phyloP scores from a whole-genome alignment of 2,797 vertebrate species.

The Cyclura pinguis region DNA sequence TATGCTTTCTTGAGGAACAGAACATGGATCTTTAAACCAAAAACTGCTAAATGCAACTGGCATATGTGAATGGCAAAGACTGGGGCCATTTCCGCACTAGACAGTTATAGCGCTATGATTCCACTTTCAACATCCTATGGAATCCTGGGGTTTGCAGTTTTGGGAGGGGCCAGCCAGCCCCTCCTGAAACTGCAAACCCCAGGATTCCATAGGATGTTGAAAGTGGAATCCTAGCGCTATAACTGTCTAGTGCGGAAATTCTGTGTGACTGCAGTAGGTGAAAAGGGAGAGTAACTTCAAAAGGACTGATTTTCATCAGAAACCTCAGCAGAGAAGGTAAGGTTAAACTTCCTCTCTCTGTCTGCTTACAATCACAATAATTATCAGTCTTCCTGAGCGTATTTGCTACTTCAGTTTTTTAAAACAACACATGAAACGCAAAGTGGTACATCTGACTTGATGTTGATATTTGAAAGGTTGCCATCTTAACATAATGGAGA shows the following conservation, averaged over 20 bases:
- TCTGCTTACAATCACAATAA: background rate
- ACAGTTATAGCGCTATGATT: no score
- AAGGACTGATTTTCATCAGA: background rate
- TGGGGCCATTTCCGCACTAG: no score
- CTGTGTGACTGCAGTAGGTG: background rate
- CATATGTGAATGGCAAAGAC: background rate
- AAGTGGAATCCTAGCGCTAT: no score
- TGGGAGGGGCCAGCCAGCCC: no score
- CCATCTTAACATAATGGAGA: constrained; percentile 40
- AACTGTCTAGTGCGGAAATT: no score
- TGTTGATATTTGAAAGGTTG: background rate
- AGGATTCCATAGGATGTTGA: no score
- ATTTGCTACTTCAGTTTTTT: background rate
- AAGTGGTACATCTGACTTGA: background rate
- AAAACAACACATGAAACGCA: background rate
- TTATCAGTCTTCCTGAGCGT: background rate
- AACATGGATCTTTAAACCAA: background rate
- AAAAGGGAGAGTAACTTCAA: background rate
- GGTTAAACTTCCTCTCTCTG: background rate
- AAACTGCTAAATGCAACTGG: background rate
- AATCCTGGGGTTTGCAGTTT: no score
- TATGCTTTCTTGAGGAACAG: no score
- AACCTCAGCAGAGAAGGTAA: background rate
- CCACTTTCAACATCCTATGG: no score
- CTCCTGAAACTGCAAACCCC: no score